Conservation (phyloP, 2,888 invertebrate genomes). For the Callimorpha dominula region DNA sequence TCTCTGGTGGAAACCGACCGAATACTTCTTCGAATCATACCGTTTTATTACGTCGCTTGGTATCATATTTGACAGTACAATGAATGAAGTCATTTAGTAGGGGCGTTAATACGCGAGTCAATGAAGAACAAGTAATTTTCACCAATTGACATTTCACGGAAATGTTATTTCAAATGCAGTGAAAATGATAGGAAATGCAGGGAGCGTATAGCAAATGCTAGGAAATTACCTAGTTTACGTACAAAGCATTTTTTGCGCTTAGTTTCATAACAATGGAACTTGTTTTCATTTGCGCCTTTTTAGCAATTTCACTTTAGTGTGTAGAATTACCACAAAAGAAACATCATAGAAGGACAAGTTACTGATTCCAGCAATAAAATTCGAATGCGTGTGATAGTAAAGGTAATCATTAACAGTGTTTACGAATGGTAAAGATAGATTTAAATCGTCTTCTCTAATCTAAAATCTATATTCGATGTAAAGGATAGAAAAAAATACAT, state of each 20-base stretch:
- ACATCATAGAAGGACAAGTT: background rate
- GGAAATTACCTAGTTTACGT: conserved; percentile 50
- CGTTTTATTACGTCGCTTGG: too few species aligned
- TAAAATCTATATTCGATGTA: too few species aligned
- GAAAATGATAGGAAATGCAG: conserved; percentile 24
- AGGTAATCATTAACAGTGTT: background rate
- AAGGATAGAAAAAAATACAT: too few species aligned
- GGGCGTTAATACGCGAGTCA: background rate
- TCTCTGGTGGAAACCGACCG: too few species aligned
- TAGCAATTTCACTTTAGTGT: conserved; percentile 40
- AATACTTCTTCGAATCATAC: too few species aligned
- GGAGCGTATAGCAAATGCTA: conserved; percentile 25
- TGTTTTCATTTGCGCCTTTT: conserved; percentile 54
- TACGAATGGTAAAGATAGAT: background rate
- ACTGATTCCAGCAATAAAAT: background rate
- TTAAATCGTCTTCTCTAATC: background rate
- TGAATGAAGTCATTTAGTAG: background rate
- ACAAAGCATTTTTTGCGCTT: conserved; percentile 47
- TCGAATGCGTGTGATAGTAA: background rate
- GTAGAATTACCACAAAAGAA: conserved; percentile 15
- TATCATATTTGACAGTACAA: too few species aligned
- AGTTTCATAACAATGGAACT: conserved; percentile 63
- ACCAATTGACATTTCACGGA: conserved; percentile 1
- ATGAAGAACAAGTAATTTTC: background rate
- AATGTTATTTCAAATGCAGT: background rate